These are phyloP conservation scores for Oryzias melastigma DNA, from an alignment of 2,113 vertebrate species.

Conservation along the genomic window DNA sequence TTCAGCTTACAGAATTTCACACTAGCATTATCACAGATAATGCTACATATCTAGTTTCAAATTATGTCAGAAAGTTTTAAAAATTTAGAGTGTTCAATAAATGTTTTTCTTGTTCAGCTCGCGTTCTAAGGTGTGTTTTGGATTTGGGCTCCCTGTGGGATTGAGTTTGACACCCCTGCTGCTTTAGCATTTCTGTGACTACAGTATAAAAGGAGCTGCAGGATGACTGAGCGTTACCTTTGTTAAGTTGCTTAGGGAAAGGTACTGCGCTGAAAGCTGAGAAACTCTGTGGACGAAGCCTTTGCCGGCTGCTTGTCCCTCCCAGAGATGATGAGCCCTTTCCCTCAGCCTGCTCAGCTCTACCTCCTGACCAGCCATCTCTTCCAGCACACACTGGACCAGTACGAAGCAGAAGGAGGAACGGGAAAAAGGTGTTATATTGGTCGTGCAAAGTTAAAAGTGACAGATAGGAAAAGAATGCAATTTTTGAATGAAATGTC, in stretches of 20 bases:
- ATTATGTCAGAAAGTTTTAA: too few relatives aligned
- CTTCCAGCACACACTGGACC: conserved; percentile 93
- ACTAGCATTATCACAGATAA: too few relatives aligned
- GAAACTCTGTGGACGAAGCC: conserved; percentile 96
- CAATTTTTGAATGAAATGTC: conserved; percentile 33
- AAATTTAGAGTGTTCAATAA: too few relatives aligned
- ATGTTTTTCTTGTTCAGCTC: too few relatives aligned
- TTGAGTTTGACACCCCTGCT: too few relatives aligned
- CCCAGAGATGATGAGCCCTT: conserved; percentile 93
- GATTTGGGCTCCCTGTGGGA: too few relatives aligned
- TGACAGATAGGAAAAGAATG: conserved; percentile 21
- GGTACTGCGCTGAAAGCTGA: conserved; percentile 92
- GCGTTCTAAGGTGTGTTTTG: too few relatives aligned
- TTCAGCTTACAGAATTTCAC: too few relatives aligned
- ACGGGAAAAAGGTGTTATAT: conserved; percentile 4
- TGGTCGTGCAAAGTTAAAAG: conserved; percentile 17
- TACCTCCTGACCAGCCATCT: conserved; percentile 87
- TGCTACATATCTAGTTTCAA: too few relatives aligned
- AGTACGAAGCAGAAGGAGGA: conserved; percentile 60
- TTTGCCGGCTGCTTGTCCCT: conserved; percentile 93
- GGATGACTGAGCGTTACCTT: conserved; percentile 82
- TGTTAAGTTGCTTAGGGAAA: conserved; percentile 94
- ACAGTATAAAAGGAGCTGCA: neutral
- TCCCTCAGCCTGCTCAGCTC: conserved; percentile 91
- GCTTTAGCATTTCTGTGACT: conserved; percentile 8